phyloP scores from a whole-genome alignment of 2,113 vertebrate genomes.

The Tachycineta bicolor region DNA sequence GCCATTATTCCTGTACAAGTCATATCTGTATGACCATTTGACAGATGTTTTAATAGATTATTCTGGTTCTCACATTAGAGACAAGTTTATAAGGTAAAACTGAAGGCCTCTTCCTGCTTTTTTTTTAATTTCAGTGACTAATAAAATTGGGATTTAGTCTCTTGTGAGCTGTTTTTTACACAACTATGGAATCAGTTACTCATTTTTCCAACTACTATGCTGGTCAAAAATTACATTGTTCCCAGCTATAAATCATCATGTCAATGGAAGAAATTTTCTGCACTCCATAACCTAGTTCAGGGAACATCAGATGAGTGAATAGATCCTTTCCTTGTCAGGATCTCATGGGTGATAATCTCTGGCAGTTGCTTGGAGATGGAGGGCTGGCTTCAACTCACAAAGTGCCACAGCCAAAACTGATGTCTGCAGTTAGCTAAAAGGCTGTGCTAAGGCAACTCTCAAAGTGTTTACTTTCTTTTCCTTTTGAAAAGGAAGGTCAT shows the following conservation, averaged over 20 bases:
- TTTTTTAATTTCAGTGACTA: background rate
- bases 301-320: background rate
- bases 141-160: background rate
- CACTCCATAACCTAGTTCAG: background rate
- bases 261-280: background rate
- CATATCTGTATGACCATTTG: conserved; percentile 16
- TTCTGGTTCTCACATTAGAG: background rate
- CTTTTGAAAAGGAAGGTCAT: background rate
- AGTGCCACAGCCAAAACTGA: background rate
- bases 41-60: conserved; percentile 27
- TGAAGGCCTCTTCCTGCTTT: background rate
- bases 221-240: background rate
- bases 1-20: conserved; percentile 27
- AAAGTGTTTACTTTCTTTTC: background rate
- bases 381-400: background rate
- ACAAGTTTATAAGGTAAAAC: background rate
- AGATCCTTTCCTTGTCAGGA: background rate
- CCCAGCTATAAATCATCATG: background rate
- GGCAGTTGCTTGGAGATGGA: background rate
- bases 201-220: background rate
- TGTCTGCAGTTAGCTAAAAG: background rate
- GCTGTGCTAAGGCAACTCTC: background rate
- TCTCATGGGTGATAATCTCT: background rate
- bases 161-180: background rate
- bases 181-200: background rate